Evolutionary conservation across 2,888 invertebrate species (phyloP).

Genomic region (Junonia oenone): DNA sequence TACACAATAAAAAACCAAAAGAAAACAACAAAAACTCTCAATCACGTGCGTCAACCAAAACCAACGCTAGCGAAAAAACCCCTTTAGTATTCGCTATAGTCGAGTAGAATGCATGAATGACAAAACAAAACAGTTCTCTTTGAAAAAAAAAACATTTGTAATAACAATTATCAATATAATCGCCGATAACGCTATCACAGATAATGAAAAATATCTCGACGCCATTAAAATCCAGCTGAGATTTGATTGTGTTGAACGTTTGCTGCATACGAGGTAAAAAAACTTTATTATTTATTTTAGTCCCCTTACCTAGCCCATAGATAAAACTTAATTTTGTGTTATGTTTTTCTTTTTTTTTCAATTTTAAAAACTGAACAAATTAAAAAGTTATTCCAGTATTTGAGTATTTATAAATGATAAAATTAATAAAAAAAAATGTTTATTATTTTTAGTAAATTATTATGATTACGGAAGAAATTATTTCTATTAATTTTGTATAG

Average conservation of each 20-base stretch:
- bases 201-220: constrained; percentile 4
- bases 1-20: background rate
- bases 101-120: background rate
- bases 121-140: constrained; percentile 1
- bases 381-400: too few relatives aligned
- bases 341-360: background rate
- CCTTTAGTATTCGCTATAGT: too few relatives aligned
- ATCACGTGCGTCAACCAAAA: too few relatives aligned
- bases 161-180: constrained; percentile 20
- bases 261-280: constrained; percentile 1
- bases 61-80: too few relatives aligned
- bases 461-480: too few relatives aligned
- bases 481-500: too few relatives aligned
- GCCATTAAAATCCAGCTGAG: constrained; percentile 1
- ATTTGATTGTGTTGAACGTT: constrained; percentile 9
- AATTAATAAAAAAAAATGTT: too few relatives aligned
- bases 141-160: constrained; percentile 3
- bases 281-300: background rate
- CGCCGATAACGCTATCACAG: constrained; percentile 14
- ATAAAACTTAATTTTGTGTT: background rate
- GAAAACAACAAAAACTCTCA: too few relatives aligned
- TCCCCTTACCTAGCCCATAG: too few relatives aligned
- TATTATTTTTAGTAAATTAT: too few relatives aligned
- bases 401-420: too few relatives aligned
- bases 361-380: too few relatives aligned